Evolutionary conservation across 1,140 invertebrate genomes (phyloP), one percentile per base, ranked within the genome.

Genomic region (Mactra quadrangularis): DNA sequence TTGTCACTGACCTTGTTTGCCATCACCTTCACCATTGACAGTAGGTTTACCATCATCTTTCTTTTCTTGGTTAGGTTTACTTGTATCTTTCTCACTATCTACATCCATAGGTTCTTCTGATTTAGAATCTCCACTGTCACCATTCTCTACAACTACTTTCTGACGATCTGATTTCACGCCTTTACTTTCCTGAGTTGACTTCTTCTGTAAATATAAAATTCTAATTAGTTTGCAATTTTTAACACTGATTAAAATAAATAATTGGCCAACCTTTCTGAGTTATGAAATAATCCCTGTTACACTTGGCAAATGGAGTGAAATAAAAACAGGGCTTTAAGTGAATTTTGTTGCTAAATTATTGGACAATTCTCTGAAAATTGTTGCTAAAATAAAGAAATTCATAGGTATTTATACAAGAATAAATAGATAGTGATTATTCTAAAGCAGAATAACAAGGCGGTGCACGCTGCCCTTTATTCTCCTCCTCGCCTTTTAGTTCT

Each of bases 51-150:
- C 64, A 62, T 75, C 59, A 17, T 35, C 22, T 38, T 75, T 75
- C 6, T 31, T 41, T 3, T 6, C 33, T 6, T 70, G 31, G 17
- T 2, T 33, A 50, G 62, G 27, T 71, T 70, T 7, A 76, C 59
- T 35, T 35, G 33, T 29, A 76, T 33, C n/a, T 62, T 50, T 55
- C 15, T 77, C 78, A 29, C 33, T 72, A 53, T 87, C 86, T 7
- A 85, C 84, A 19, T 86, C 87, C 87, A 88, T 89, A 25, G 66
- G 55, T 41, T 87, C 86, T 41, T 87, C 86, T 64, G 71, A 59
- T 22, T 82, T 83, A 53, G 76, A 76, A 41, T 75, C 83, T 70
- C 82, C 85, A 71, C 78, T 50, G n/a, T 72, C 57, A 1, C 78
- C 70, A 38, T 76, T 76, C 25, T 86, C 79, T 50, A 84, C 84